These are phyloP conservation scores for Gambusia yucatana DNA, from an alignment of 2,797 vertebrate genomes.

Conservation along the genomic window DNA sequence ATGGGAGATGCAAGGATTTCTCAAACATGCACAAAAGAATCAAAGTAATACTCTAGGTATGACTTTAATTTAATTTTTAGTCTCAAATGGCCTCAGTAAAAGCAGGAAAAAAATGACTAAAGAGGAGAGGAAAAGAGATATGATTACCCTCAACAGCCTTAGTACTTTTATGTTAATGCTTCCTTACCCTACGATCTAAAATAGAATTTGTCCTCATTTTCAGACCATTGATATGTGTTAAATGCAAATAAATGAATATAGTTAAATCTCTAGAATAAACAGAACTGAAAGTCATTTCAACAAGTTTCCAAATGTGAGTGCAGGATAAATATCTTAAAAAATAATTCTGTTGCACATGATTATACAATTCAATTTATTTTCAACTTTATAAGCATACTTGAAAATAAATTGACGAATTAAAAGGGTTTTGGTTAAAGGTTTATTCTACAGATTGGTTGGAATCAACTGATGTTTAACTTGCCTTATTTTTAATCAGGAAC, in stretches of 20 bases:
- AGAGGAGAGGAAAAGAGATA: neutral
- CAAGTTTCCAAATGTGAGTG: neutral
- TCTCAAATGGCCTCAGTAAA: neutral
- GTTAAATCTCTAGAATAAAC: neutral
- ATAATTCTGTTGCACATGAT: neutral
- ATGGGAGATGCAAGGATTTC: no score
- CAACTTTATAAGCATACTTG: neutral
- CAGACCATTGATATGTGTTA: neutral
- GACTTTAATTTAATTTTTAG: neutral
- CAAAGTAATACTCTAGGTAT: no score
- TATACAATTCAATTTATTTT: neutral
- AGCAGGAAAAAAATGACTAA: neutral
- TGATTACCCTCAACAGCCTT: neutral
- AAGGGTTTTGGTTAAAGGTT: neutral
- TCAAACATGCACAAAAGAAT: no score
- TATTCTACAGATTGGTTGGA: neutral
- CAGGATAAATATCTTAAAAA: neutral
- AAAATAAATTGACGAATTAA: neutral
- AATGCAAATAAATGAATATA: neutral
- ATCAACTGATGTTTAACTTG: neutral
- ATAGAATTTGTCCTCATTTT: neutral
- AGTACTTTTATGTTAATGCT: neutral
- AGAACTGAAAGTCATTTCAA: neutral
- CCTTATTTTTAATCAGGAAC: neutral
- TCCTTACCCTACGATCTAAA: neutral